Conservation (phyloP, 2,797 vertebrate genomes). For the Lutjanus argentimaculatus region DNA sequence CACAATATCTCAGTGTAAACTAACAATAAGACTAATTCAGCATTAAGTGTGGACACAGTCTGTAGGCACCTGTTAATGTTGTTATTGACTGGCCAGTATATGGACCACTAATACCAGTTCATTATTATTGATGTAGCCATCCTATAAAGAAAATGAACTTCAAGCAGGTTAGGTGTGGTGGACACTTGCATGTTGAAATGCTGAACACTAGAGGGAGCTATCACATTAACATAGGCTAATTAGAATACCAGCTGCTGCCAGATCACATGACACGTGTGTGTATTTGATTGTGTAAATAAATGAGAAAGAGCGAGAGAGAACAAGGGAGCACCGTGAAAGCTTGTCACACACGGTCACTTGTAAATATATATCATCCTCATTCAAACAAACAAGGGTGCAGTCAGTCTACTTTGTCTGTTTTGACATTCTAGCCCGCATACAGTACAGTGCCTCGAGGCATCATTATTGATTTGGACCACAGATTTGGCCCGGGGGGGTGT, state of each 20-base stretch:
- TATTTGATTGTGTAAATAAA: conserved; percentile 1
- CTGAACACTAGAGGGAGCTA: conserved; percentile 65
- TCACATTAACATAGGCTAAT: conserved; percentile 16
- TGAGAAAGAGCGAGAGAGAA: background rate
- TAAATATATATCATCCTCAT: background rate
- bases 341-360: no score
- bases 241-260: conserved; percentile 13
- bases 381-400: background rate
- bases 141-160: background rate
- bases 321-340: background rate
- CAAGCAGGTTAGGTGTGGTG: background rate
- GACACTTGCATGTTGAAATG: background rate
- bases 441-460: no score
- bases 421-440: background rate
- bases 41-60: background rate
- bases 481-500: background rate
- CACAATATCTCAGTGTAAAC: conserved; percentile 1
- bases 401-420: background rate
- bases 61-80: background rate
- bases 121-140: background rate
- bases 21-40: background rate
- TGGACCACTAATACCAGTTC: background rate
- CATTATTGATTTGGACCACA: background rate
- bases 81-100: background rate
- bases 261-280: conserved; percentile 24